These are phyloP conservation scores for Propithecus perrieri DNA, from an alignment of 2,797 vertebrate species.

Conservation along the genomic window DNA sequence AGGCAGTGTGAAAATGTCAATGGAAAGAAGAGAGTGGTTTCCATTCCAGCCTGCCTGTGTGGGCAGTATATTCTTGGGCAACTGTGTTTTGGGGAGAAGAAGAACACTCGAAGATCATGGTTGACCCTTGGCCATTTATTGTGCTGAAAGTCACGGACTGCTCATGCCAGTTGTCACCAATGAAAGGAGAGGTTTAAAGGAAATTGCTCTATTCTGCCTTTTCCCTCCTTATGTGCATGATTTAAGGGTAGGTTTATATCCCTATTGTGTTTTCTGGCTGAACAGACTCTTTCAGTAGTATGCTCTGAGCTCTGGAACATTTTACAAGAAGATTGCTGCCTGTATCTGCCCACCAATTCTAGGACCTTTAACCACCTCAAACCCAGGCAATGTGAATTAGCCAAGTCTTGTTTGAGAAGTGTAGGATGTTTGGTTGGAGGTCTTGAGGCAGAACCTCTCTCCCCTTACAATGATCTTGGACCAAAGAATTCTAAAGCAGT, in stretches of 20 bases:
- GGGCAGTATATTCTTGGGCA: neutral
- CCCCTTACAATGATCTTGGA: neutral
- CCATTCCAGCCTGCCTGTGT: neutral
- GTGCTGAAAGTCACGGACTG: neutral
- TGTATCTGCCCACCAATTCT: neutral
- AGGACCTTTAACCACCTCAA: constrained; percentile 13
- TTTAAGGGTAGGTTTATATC: neutral
- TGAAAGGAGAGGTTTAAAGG: neutral
- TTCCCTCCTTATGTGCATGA: neutral
- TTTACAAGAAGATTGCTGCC: neutral
- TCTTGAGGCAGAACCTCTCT: neutral
- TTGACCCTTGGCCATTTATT: neutral
- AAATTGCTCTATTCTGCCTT: neutral
- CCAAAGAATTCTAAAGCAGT: neutral
- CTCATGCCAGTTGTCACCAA: neutral
- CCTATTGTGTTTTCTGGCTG: neutral
- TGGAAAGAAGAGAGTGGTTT: neutral
- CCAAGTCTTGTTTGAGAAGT: neutral
- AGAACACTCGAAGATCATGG: neutral
- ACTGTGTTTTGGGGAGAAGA: neutral
- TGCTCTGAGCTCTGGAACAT: neutral
- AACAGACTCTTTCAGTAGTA: neutral
- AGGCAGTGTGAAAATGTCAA: neutral
- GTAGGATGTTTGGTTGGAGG: neutral
- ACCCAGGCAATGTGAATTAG: constrained; percentile 14